These are phyloP conservation scores for Narcine bancroftii DNA, from an alignment of 2,113 vertebrate species.

Conservation along the genomic window DNA sequence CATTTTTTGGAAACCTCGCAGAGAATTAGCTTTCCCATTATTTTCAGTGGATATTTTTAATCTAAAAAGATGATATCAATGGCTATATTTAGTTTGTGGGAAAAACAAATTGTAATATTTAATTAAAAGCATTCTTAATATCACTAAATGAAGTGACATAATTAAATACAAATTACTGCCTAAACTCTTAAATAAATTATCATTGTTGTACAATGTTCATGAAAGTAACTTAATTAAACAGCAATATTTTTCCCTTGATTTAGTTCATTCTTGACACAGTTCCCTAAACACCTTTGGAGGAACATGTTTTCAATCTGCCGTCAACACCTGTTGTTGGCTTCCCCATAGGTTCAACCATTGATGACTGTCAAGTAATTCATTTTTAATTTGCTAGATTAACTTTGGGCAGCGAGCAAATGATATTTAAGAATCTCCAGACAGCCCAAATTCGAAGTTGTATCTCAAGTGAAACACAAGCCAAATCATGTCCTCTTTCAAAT, in stretches of 20 bases:
- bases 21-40: not conserved
- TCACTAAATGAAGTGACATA: not conserved
- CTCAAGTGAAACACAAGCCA: too few species aligned
- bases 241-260: not conserved
- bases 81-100: not conserved
- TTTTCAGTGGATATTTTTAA: constrained; percentile 3
- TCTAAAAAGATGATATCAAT: not conserved
- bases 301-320: not conserved
- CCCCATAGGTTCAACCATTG: not conserved
- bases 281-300: not conserved
- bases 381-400: not conserved
- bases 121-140: not conserved
- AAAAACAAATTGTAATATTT: not conserved
- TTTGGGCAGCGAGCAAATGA: not conserved
- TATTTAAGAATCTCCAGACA: not conserved
- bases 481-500: too few species aligned
- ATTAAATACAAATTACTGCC: not conserved
- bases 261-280: not conserved
- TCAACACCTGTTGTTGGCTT: not conserved
- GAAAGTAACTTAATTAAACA: constrained; percentile 25
- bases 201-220: not conserved
- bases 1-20: not conserved
- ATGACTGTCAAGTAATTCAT: not conserved
- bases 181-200: not conserved
- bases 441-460: not conserved